phyloP scores from a whole-genome alignment of 2,797 vertebrate genomes.

The Taenioides sp. region DNA sequence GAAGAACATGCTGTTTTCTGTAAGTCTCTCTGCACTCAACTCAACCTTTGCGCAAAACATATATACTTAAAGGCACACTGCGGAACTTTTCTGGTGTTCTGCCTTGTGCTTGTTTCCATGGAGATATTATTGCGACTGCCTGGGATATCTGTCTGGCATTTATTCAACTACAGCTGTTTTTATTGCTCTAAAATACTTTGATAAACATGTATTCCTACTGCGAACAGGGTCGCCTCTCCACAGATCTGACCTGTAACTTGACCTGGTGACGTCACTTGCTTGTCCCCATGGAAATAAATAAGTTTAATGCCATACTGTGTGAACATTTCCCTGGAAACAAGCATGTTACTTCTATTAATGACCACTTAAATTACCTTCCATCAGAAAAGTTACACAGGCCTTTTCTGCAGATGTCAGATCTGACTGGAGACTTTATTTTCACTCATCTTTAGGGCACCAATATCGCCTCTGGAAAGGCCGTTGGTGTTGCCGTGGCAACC shows the following conservation, averaged over 20 bases:
- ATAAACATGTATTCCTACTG: no score
- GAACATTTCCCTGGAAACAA: background rate
- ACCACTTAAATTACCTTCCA: background rate
- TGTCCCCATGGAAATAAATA: background rate
- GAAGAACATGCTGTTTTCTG: conserved; percentile 98
- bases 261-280: background rate
- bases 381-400: background rate
- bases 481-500: conserved; percentile 86
- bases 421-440: background rate
- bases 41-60: background rate
- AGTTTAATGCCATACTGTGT: background rate
- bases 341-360: background rate
- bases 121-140: background rate
- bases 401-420: background rate
- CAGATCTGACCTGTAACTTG: background rate
- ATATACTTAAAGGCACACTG: background rate
- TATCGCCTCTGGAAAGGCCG: conserved; percentile 90
- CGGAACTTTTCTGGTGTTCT: background rate
- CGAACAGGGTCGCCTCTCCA: no score
- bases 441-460: conserved; percentile 86
- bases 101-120: background rate
- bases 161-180: background rate
- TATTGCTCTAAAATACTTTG: background rate
- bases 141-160: background rate
- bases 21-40: conserved; percentile 60